These are phyloP conservation scores for Meriones unguiculatus DNA, from an alignment of 2,113 vertebrate species.

Conservation along the genomic window DNA sequence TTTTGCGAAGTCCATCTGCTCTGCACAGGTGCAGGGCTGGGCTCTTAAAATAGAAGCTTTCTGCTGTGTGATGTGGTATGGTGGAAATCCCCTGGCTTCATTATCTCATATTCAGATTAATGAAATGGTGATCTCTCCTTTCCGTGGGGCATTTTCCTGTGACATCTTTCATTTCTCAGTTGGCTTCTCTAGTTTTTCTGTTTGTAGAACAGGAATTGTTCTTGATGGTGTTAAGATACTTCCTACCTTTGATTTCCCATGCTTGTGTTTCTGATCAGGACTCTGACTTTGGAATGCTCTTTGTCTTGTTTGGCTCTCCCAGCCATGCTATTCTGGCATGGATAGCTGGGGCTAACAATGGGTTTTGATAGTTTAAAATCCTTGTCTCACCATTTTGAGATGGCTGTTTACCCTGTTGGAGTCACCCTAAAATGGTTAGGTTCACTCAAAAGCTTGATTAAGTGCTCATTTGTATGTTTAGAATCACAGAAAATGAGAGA, in stretches of 20 bases:
- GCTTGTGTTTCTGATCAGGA: background rate
- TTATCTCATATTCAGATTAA: constrained; percentile 22
- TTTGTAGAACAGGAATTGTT: background rate
- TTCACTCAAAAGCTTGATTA: background rate
- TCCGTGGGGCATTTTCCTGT: background rate
- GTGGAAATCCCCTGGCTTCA: constrained; percentile 66
- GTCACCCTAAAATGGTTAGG: background rate
- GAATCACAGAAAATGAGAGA: background rate
- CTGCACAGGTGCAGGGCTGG: constrained; percentile 70
- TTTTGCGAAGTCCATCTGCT: constrained; percentile 72
- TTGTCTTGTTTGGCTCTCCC: background rate
- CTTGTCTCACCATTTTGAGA: background rate
- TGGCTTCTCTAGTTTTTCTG: constrained; percentile 12
- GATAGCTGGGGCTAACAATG: background rate
- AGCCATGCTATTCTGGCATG: background rate
- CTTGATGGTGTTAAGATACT: background rate
- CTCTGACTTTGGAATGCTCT: background rate
- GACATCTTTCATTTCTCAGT: background rate
- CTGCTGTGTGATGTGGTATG: constrained; percentile 61
- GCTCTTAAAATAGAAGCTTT: constrained; percentile 74
- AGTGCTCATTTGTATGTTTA: background rate
- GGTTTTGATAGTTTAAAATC: background rate
- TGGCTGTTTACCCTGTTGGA: background rate
- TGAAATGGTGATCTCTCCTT: constrained; percentile 7
- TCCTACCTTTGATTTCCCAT: background rate